phyloP scores from a whole-genome alignment of 1,140 invertebrate genomes.

The Cylas formicarius region DNA sequence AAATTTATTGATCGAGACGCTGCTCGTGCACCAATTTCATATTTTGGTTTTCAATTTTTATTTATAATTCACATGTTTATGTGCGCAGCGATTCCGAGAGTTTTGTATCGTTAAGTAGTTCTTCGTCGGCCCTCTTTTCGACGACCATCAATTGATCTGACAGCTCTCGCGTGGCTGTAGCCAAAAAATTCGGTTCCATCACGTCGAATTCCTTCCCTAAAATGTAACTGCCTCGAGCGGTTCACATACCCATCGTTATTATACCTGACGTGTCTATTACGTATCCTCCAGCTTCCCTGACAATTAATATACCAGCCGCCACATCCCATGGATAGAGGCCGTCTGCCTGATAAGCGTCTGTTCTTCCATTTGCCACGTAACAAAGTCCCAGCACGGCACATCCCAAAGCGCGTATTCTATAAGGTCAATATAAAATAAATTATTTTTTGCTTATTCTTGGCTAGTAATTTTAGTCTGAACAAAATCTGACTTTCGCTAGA shows the following conservation, averaged over 20 bases:
- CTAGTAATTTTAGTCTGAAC: background rate
- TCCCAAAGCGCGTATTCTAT: constrained; percentile 63
- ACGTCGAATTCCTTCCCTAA: constrained; percentile 57
- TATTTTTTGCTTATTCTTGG: background rate
- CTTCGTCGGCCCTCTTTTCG: constrained; percentile 29
- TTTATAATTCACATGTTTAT: no score
- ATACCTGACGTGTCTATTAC: constrained; percentile 57
- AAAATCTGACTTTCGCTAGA: background rate
- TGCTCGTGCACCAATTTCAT: no score
- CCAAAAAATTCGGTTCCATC: constrained; percentile 55
- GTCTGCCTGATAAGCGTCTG: constrained; percentile 66
- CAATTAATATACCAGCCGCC: constrained; percentile 60
- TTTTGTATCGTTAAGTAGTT: constrained; percentile 17
- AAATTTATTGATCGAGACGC: no score
- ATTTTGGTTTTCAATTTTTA: no score
- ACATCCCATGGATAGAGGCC: constrained; percentile 63
- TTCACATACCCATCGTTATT: no score
- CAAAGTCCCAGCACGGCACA: constrained; percentile 68
- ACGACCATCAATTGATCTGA: constrained; percentile 42
- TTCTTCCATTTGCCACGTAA: constrained; percentile 61
- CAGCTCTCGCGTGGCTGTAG: constrained; percentile 50
- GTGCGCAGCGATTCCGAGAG: no score
- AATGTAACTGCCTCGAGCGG: no score
- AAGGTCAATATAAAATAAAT: constrained; percentile 15
- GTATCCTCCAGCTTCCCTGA: constrained; percentile 66